phyloP scores from a whole-genome alignment of 2,113 vertebrate species.

The Tychaedon coryphoeus region DNA sequence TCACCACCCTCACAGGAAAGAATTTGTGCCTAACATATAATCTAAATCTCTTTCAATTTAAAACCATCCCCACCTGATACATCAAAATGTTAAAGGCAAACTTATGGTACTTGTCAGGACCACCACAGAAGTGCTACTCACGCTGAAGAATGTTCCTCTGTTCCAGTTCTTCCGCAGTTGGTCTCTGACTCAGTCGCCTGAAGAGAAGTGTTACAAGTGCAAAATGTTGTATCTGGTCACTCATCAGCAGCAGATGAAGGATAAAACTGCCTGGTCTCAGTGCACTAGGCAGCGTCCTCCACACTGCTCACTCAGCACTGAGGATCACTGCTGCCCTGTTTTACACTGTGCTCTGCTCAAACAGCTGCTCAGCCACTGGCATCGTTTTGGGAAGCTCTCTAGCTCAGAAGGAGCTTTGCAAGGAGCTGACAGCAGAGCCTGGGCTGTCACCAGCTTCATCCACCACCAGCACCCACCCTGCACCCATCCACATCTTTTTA shows the following conservation, averaged over 20 bases:
- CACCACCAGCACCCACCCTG: background rate
- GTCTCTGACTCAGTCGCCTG: slow-evolving; percentile 95
- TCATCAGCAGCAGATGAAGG: background rate
- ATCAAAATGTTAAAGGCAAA: background rate
- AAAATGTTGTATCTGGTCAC: background rate
- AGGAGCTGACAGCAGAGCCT: background rate
- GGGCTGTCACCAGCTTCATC: background rate
- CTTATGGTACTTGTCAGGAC: background rate
- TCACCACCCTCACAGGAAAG: background rate
- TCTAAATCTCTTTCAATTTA: background rate
- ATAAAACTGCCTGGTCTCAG: background rate
- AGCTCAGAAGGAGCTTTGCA: background rate
- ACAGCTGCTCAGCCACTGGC: background rate
- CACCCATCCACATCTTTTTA: background rate
- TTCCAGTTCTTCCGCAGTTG: slow-evolving; percentile 92
- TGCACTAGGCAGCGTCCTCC: background rate
- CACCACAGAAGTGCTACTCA: slow-evolving; percentile 67
- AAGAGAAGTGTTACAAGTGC: background rate
- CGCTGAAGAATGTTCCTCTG: slow-evolving; percentile 97
- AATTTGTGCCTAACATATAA: background rate
- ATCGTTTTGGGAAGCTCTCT: background rate
- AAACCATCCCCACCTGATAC: background rate
- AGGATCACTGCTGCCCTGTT: background rate
- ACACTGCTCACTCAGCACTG: background rate
- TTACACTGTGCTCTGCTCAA: background rate